Conservation (phyloP, 2,888 invertebrate species). For the Stenotaenia linearis region DNA sequence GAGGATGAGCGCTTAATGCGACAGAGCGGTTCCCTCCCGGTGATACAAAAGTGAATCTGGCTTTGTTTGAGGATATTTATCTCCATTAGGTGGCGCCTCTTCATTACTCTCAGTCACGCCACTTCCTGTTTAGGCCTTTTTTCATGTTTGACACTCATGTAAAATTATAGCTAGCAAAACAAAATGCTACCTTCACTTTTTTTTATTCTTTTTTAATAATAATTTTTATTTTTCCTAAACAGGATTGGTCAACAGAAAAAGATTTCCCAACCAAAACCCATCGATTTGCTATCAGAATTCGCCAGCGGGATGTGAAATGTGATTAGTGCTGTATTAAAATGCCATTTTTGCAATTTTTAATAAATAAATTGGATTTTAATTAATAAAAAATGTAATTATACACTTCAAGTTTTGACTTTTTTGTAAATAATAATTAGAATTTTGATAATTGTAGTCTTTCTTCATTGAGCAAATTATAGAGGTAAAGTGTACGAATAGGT, state of each 20-base stretch:
- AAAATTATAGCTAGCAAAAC: conserved; percentile 17
- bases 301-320: neutral
- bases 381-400: neutral
- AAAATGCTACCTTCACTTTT: neutral
- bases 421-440: conserved; percentile 7
- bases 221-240: neutral
- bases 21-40: conserved; percentile 13
- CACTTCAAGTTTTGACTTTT: neutral
- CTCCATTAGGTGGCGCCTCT: conserved; percentile 26
- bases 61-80: conserved; percentile 24
- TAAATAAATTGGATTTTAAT: conserved; percentile 1
- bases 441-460: neutral
- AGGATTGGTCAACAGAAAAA: neutral
- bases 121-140: conserved; percentile 14
- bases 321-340: neutral
- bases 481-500: neutral
- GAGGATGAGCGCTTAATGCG: conserved; percentile 20
- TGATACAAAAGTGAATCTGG: conserved; percentile 17
- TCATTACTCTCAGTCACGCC: conserved; percentile 26
- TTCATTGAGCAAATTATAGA: neutral
- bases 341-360: neutral
- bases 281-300: conserved; percentile 3
- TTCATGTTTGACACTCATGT: conserved; percentile 4
- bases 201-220: neutral
- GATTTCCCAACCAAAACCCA: neutral